Conservation (phyloP, 2,888 invertebrate genomes). For the Nomada flava region DNA sequence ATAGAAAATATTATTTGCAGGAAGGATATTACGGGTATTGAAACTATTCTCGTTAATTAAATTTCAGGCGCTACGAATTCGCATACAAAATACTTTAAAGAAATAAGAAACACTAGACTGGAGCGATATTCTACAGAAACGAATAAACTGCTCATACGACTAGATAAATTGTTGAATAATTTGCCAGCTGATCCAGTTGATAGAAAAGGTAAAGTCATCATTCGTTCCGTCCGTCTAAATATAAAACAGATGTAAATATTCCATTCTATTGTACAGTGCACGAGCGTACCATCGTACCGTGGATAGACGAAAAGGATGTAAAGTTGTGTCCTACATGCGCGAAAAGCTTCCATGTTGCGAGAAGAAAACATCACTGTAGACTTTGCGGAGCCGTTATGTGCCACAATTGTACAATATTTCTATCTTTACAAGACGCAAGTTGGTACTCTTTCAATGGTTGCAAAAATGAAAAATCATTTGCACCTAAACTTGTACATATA, state of each 20-base stretch:
- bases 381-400: slow-evolving; percentile 97
- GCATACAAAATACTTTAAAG: slow-evolving; percentile 92
- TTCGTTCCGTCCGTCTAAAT: background rate
- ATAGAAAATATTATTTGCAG: background rate
- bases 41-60: slow-evolving; percentile 1
- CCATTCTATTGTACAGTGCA: slow-evolving; percentile 77
- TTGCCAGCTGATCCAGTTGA: slow-evolving; percentile 90
- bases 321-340: slow-evolving; percentile 96
- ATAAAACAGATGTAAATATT: background rate
- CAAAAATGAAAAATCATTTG: background rate
- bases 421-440: slow-evolving; percentile 92
- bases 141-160: slow-evolving; percentile 96
- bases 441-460: slow-evolving; percentile 79
- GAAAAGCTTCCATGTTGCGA: slow-evolving; percentile 92
- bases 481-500: background rate
- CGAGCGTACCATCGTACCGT: slow-evolving; percentile 91
- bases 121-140: slow-evolving; percentile 97
- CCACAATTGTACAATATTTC: slow-evolving; percentile 94
- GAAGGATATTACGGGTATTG: background rate
- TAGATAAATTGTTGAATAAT: slow-evolving; percentile 95
- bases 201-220: slow-evolving; percentile 87
- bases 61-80: slow-evolving; percentile 86
- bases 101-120: slow-evolving; percentile 88
- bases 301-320: slow-evolving; percentile 96
- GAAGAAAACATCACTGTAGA: slow-evolving; percentile 98